Percentiles rank a stretch among this genome's conserved stretches.
Conservation (phyloP, 2,113 vertebrate species). For the Corythornis vintsioides region DNA sequence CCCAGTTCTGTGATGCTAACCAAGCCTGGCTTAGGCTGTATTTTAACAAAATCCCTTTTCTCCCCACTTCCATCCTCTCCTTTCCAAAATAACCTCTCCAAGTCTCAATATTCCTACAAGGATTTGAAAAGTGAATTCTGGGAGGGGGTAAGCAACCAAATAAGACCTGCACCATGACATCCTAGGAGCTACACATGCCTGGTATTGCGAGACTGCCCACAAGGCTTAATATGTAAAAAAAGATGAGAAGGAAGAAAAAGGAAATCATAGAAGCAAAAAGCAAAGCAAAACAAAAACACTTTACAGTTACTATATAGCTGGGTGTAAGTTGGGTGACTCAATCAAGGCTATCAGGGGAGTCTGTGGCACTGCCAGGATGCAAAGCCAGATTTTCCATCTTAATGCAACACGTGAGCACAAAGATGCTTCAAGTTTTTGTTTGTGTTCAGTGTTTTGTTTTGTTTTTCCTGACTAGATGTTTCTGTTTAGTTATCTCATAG, state of each 20-base stretch:
- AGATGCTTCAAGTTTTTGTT: background rate
- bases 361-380: background rate
- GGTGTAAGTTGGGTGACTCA: background rate
- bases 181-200: background rate
- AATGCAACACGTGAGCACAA: background rate
- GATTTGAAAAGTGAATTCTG: background rate
- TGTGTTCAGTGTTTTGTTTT: background rate
- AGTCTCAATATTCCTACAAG: background rate
- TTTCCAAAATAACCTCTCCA: conserved; percentile 24
- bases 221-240: background rate
- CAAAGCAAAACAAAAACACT: background rate
- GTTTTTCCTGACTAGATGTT: background rate
- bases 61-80: background rate
- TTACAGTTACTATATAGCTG: background rate
- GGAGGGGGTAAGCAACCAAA: background rate
- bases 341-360: background rate
- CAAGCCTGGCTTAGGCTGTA: background rate
- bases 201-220: background rate
- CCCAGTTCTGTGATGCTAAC: background rate
- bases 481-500: background rate
- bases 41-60: background rate
- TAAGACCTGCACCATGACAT: background rate
- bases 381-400: background rate
- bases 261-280: background rate
- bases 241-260: background rate